These are phyloP conservation scores for Cotesia vestalis DNA, from an alignment of 1,140 invertebrate genomes.

Conservation along the genomic window DNA sequence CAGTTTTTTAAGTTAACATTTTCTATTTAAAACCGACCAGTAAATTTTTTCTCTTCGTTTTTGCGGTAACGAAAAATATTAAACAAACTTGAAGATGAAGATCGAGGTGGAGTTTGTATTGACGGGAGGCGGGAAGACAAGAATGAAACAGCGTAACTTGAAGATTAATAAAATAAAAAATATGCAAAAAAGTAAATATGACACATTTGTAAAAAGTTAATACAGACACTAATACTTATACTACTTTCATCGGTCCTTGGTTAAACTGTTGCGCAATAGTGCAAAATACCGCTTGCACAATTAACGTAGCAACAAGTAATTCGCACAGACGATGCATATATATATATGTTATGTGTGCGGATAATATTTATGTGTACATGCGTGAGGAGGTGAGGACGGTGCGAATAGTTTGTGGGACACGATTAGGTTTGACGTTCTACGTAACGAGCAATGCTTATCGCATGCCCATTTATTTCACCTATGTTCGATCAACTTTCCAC, in stretches of 20 bases:
- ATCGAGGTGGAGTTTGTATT: no score
- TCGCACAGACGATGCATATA: constrained; percentile 31
- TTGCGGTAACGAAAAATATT: no score
- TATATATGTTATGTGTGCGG: no score
- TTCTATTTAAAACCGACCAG: no score
- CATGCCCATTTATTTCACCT: constrained; percentile 38
- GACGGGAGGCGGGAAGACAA: no score
- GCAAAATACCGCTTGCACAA: constrained; percentile 41
- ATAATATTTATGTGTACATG: neutral
- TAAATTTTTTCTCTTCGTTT: no score
- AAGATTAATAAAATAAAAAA: neutral
- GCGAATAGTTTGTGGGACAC: constrained; percentile 43
- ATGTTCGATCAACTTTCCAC: constrained; percentile 34
- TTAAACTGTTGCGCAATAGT: constrained; percentile 42
- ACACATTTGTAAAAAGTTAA: constrained; percentile 13
- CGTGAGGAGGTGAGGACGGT: constrained; percentile 35
- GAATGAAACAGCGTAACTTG: no score
- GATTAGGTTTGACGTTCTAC: constrained; percentile 40
- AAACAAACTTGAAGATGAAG: no score
- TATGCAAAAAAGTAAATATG: constrained; percentile 1
- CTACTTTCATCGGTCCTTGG: constrained; percentile 35
- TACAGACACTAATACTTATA: neutral
- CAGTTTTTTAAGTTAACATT: no score
- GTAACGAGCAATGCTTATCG: constrained; percentile 48
- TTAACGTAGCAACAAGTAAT: constrained; percentile 36